phyloP scores from a whole-genome alignment of 1,140 invertebrate genomes.

The Drosophila eugracilis region DNA sequence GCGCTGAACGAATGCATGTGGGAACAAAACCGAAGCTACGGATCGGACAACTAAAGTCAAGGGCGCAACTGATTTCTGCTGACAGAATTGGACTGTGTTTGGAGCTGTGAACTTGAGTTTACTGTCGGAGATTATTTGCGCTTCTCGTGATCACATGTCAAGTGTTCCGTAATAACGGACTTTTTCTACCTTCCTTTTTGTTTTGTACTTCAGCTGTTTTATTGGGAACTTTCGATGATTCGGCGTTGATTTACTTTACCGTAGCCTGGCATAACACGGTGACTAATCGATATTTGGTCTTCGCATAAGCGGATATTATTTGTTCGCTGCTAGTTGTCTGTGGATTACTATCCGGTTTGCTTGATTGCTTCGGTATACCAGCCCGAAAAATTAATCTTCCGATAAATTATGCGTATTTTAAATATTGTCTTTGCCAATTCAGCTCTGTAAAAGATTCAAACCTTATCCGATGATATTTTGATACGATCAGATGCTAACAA shows the following conservation, averaged over 20 bases:
- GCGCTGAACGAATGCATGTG: slow-evolving; percentile 12
- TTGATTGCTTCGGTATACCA: slow-evolving; percentile 36
- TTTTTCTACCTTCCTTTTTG: not conserved
- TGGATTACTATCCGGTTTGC: slow-evolving; percentile 68
- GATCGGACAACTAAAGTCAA: slow-evolving; percentile 55
- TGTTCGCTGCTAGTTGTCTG: slow-evolving; percentile 40
- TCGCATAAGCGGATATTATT: slow-evolving; percentile 65
- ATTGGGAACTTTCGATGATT: slow-evolving; percentile 30
- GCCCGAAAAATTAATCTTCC: slow-evolving; percentile 41
- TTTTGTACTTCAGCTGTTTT: slow-evolving; percentile 19
- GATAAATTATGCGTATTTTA: slow-evolving; percentile 42
- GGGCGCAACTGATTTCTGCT: slow-evolving; percentile 19
- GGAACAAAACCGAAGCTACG: slow-evolving; percentile 11
- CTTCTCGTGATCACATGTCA: slow-evolving; percentile 28
- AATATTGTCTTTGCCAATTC: slow-evolving; percentile 24
- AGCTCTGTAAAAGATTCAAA: slow-evolving; percentile 35
- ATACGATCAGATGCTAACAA: slow-evolving; percentile 26
- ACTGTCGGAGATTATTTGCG: slow-evolving; percentile 8
- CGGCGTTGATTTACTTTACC: slow-evolving; percentile 25
- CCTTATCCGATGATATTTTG: slow-evolving; percentile 30
- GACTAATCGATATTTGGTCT: slow-evolving; percentile 58
- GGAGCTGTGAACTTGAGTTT: not conserved
- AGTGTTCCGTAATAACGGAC: slow-evolving; percentile 15
- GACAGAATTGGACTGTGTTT: slow-evolving; percentile 27
- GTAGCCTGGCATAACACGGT: slow-evolving; percentile 54